phyloP scores from a whole-genome alignment of 1,140 invertebrate genomes.

The Helicoverpa armigera region DNA sequence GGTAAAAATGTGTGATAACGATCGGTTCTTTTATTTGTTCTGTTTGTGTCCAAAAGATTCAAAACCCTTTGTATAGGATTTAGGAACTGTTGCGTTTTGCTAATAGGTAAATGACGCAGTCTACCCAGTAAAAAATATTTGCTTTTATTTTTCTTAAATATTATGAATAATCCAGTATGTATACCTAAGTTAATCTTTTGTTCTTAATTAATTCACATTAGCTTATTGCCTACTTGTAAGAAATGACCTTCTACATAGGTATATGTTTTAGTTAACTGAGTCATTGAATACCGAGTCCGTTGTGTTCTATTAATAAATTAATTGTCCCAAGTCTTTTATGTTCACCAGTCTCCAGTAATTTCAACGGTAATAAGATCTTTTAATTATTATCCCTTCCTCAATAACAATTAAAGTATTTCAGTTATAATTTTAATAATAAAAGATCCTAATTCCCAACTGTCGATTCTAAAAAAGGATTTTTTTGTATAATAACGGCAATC shows the following conservation, averaged over 20 bases:
- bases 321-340: not conserved
- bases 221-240: no score
- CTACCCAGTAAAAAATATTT: no score
- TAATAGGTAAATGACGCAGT: no score
- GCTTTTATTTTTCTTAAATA: no score
- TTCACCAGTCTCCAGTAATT: not conserved
- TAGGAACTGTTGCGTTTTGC: no score
- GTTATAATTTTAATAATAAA: slow-evolving; percentile 68
- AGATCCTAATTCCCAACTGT: slow-evolving; percentile 68
- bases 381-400: slow-evolving; percentile 52
- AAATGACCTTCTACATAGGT: no score
- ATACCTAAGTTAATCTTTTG: no score
- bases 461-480: slow-evolving; percentile 71
- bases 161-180: no score
- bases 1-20: slow-evolving; percentile 52
- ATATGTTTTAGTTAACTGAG: no score
- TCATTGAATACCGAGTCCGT: no score
- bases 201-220: no score
- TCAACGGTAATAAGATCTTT: slow-evolving; percentile 51
- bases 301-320: not conserved
- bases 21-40: slow-evolving; percentile 2
- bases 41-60: slow-evolving; percentile 1
- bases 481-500: slow-evolving; percentile 85
- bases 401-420: slow-evolving; percentile 52
- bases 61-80: slow-evolving; percentile 6